Conservation (phyloP, 1,140 invertebrate genomes). For the Andricus grossulariae region DNA sequence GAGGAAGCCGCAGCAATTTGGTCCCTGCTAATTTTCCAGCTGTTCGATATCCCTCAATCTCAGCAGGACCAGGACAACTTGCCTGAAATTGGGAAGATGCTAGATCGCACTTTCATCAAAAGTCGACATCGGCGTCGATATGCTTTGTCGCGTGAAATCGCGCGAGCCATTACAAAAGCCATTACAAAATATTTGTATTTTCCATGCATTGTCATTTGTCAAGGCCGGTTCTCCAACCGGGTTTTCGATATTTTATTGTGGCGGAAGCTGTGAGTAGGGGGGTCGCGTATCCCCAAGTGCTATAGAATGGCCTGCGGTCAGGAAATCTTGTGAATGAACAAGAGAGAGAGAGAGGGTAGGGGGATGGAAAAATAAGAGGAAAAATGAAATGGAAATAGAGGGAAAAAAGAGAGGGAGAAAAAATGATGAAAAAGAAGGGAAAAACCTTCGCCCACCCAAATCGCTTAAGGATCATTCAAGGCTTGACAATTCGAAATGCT, state of each 20-base stretch:
- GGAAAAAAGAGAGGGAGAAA: not conserved
- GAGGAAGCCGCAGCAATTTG: constrained; percentile 34
- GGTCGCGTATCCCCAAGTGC: constrained; percentile 29
- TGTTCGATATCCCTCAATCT: constrained; percentile 33
- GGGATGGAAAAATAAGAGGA: constrained; percentile 2
- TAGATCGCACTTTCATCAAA: constrained; percentile 33
- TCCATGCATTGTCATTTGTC: constrained; percentile 30
- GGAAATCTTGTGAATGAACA: constrained; percentile 43
- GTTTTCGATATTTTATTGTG: constrained; percentile 3
- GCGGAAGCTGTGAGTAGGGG: constrained; percentile 38
- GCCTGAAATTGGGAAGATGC: constrained; percentile 36
- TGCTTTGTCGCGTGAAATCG: constrained; percentile 43
- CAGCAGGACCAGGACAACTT: constrained; percentile 13
- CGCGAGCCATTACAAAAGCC: constrained; percentile 48
- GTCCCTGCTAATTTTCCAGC: constrained; percentile 48
- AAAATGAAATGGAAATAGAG: not conserved
- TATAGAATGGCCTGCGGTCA: constrained; percentile 49
- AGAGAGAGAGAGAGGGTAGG: not conserved
- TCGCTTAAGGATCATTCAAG: constrained; percentile 50
- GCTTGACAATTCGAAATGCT: constrained; percentile 49
- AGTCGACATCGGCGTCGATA: constrained; percentile 34
- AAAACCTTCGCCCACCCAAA: constrained; percentile 52
- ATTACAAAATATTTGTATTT: constrained; percentile 54
- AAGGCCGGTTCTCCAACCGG: constrained; percentile 1
- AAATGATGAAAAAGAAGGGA: not conserved